Evolutionary conservation across 2,888 invertebrate genomes (phyloP), one percentile per base, ranked within the genome.

Genomic region (Pandemis heparana): DNA sequence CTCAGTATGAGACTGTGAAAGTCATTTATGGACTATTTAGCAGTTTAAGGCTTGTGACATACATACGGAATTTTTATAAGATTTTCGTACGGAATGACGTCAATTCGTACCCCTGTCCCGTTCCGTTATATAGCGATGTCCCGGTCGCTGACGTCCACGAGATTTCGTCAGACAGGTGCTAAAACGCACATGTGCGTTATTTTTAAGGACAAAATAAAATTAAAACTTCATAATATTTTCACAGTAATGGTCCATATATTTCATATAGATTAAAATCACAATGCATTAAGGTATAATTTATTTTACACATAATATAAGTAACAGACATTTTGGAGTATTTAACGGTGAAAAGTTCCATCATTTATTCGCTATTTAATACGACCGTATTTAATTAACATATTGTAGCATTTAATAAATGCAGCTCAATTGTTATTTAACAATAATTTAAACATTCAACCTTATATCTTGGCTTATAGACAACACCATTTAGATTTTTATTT

Each of bases 231-330:
- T 71, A 48, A 32, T 74, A 48, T 75, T 79, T 83, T 89, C 83
- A 88, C 88, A 89, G 89, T 88, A 91, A 92, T 93, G 92, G 92
- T 92, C 93, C 92, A 90, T 92, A 89, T 91, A 91, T 90, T 91
- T 89, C 87, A 91, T 89, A 90, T 86, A 91, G 89, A 89, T 87
- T 91, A 91, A 82, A 92, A 92, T 92, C 93, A 92, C 93, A 92
- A 90, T 92, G 88, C 84, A 89, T 89, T 91, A 89, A 70, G 70
- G 84, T 89, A 87, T 85, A 81, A 81, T 82, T 83, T 86, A 81
- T 83, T 81, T 86, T 88, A 88, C 85, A 88, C 79, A 79, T 73
- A 68, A 82, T 85, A 81, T 84, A 32, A 32, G 23, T 32, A 86
- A 87, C 85, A 87, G 83, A 87, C 82, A 86, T 80, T 76, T 78